These are phyloP conservation scores for Glossophaga mutica DNA, from an alignment of 2,797 vertebrate genomes.

Conservation along the genomic window DNA sequence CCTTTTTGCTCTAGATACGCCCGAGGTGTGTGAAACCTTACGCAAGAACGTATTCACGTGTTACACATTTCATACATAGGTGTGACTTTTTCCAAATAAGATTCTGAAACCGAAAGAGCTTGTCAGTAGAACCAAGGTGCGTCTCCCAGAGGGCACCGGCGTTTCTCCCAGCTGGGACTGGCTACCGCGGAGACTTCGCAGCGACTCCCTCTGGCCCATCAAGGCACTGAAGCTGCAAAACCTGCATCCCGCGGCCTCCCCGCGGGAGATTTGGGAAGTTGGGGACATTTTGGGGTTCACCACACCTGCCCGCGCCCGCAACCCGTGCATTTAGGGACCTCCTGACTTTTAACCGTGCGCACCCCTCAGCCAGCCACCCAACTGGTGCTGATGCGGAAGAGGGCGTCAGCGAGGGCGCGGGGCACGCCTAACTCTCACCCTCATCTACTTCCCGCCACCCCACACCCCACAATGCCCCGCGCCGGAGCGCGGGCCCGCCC, in stretches of 20 bases:
- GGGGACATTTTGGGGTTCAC: background rate
- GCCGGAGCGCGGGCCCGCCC: conserved; percentile 31
- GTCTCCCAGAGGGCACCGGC: background rate
- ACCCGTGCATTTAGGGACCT: background rate
- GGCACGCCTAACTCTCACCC: background rate
- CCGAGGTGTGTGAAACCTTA: too few relatives aligned
- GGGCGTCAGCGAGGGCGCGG: conserved; percentile 13
- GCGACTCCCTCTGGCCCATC: background rate
- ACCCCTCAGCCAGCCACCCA: background rate
- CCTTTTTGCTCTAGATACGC: too few relatives aligned
- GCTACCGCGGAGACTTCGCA: background rate
- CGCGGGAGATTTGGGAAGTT: background rate
- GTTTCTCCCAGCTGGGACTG: background rate
- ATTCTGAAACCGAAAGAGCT: conserved; percentile 22
- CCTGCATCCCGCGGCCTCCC: background rate
- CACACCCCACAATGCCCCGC: background rate
- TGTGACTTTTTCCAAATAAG: background rate
- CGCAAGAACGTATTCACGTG: background rate
- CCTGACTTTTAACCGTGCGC: background rate
- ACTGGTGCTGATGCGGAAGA: background rate
- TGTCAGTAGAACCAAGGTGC: conserved; percentile 46
- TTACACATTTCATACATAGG: background rate
- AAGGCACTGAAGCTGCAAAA: background rate
- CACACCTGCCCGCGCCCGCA: background rate
- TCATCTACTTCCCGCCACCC: background rate